Evolutionary conservation across 2,888 invertebrate species (phyloP), one percentile per base, ranked within the genome.

Genomic region (Idaea straminata): DNA sequence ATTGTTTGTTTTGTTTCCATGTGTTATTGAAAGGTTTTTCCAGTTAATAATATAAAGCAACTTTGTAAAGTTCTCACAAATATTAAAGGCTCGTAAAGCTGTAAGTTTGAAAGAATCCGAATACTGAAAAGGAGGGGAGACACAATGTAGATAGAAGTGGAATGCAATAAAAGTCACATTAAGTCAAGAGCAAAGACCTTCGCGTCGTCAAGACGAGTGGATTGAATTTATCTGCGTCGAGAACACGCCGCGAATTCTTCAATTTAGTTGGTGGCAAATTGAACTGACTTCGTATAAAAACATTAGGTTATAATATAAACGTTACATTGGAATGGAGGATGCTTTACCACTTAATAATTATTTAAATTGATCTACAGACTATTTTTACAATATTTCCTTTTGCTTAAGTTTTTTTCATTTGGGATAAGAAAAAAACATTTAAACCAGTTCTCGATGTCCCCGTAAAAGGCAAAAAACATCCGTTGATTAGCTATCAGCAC

Each of bases 141-240:
- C 81, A 86, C 87, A 88, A 87, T 84, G 85, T 80, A 75, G 73
- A 77, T 85, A 84, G 79, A 83, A 87, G 83, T 82, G 81, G 82
- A 83, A 83, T 77, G 88, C 78, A 87, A 89, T 89, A 89, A 89
- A 89, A 89, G 89, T 89, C 89, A 82, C 88, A 89, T 89, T 89
- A 89, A 88, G 85, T 87, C 88, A 81, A 87, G 87, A 87, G 86
- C 81, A 78, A 84, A 80, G 83, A 83, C 80, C 80, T 81, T 75
- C 70, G 77, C 69, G 76, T 76, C 74, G 76, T 71, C 77, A 79
- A 77, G 77, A 25, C 74, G 75, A 74, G 75, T 76, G 77, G 74
- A 78, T 80, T 81, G 80, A 83, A 84, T 84, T 83, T 84, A 83
- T 85, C 77, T 79, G 77, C 72, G 76, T 62, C 72, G 68, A 62